Percentiles rank a stretch among this genome's conserved stretches.
These are phyloP conservation scores for Scartelaos histophorus DNA, from an alignment of 2,113 vertebrate species.

Conservation along the genomic window DNA sequence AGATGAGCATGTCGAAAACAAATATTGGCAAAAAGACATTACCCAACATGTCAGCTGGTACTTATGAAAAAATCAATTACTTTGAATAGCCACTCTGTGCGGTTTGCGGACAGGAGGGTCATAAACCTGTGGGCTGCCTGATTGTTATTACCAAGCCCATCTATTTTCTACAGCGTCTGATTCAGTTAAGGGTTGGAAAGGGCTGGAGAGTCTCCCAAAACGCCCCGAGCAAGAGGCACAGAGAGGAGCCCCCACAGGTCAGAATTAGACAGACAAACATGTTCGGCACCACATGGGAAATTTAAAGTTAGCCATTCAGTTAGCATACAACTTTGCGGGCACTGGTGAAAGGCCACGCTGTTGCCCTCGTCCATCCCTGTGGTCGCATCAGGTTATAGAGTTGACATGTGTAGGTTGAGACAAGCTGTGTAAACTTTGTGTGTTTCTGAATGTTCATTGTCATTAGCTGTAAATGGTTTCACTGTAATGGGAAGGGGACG, in stretches of 20 bases:
- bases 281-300: slow-evolving; percentile 16
- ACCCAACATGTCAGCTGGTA: slow-evolving; percentile 21
- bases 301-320: slow-evolving; percentile 26
- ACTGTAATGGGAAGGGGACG: not conserved
- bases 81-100: slow-evolving; percentile 23
- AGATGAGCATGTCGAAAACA: slow-evolving; percentile 41
- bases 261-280: slow-evolving; percentile 16
- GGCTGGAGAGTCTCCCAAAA: slow-evolving; percentile 12
- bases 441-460: not conserved
- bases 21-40: slow-evolving; percentile 36
- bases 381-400: not conserved
- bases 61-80: slow-evolving; percentile 38
- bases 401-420: slow-evolving; percentile 3
- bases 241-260: not conserved
- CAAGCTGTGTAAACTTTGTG: not conserved
- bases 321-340: not conserved
- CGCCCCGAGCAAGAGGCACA: not conserved
- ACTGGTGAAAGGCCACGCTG: not conserved
- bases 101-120: slow-evolving; percentile 11
- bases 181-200: slow-evolving; percentile 8
- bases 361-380: not conserved
- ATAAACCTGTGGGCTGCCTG: slow-evolving; percentile 13
- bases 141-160: slow-evolving; percentile 16
- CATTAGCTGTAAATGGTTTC: not conserved
- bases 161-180: slow-evolving; percentile 20